Base-by-base conservation (phyloP, 2,113 vertebrate genomes). In the Lates calcarifer region DNA sequence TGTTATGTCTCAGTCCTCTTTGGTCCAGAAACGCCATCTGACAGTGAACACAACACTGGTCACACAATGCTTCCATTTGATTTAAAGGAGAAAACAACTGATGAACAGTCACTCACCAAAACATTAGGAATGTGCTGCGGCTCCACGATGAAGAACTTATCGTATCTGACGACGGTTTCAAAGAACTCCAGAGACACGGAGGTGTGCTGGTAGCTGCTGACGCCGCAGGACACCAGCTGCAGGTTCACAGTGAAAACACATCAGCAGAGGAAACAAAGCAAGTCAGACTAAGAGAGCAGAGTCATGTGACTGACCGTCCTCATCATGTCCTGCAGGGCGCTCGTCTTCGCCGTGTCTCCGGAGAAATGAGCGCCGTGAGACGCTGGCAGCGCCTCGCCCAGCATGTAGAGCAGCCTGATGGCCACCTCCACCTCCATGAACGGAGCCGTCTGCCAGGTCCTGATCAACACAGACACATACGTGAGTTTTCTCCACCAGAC, bases 11-110 rank as follows among this genome's bases (percentile, higher is more conserved):
- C 92, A 99, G 95, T 64, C 98, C 98, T 77, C 98, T 94, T 7
- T 98, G 98, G 94, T 99, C 98, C 93, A 99, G 95, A 89, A 99
- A 99, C 18, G 98, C 97, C 97, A 99, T 98, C 98, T 99, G 93
- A 37, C 33, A 47, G 28, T 12, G 60, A 68, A 88, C 33, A n/a
- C 28, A 47, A 26, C 39, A 15, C 13, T 2, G 4, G 22, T 6
- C 22, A 74, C 33, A 12, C 14, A 18, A 2, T 1, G 41, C 4
- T 17, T 17, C 5, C 14, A 45, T 4, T 14, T 3, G 39, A 41
- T 41, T 41, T 14, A n/a, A n/a, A n/a, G n/a, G n/a, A n/a, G n/a
- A n/a, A n/a, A n/a, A n/a, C n/a, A n/a, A n/a, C 35, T 37, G 33
- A 33, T 9, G 14, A 41, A 41, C 12, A 13, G 6, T 28, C n/a